Base-by-base conservation (phyloP, 2,888 invertebrate genomes). In the Polymixis flavicincta region DNA sequence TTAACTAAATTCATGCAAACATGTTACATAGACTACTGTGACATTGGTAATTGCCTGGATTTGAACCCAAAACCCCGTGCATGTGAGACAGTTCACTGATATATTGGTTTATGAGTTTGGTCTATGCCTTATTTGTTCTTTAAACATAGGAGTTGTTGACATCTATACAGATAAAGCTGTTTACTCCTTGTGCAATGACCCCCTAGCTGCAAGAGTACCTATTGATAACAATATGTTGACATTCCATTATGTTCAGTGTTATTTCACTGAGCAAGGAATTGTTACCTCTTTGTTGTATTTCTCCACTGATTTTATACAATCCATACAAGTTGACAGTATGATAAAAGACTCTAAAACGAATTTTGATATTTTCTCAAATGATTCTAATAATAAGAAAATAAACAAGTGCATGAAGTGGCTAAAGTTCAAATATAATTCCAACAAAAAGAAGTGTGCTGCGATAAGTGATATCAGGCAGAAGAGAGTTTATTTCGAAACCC, bases 141-240 rank as follows among this genome's bases (percentile, higher is more conserved):
- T 86, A 89, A 89, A 88, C 80, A 88, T 74, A 85, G 81, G 78
- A 90, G 94, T 91, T 92, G 93, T 93, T 92, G 93, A 95, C 94
- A 91, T 90, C 86, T 88, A 72, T 74, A 80, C 70, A 89, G 95
- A 96, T 95, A 95, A 95, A 88, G 84, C 78, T 94, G 92, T 93
- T 94, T 93, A 92, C 91, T 91, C 82, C 85, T 87, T 83, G 82
- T 85, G 73, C 80, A 85, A 80, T 82, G 84, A 87, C 85, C 88
- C 80, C 85, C 82, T 85, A 84, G 77, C 80, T 76, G 67, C 64
- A 83, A 87, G 86, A 88, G 81, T 87, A 37, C 37, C 37, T 37
- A 85, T 89, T 86, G 87, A 90, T 91, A 90, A 77, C 76, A 37
- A 37, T 37, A 81, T 80, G 73, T 84, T 82, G 74, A 82, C 25